A percentile compares a stretch with the other conserved stretches of the same genome.
These are phyloP conservation scores for Atrichornis clamosus DNA, from an alignment of 2,113 vertebrate genomes.

Conservation along the genomic window DNA sequence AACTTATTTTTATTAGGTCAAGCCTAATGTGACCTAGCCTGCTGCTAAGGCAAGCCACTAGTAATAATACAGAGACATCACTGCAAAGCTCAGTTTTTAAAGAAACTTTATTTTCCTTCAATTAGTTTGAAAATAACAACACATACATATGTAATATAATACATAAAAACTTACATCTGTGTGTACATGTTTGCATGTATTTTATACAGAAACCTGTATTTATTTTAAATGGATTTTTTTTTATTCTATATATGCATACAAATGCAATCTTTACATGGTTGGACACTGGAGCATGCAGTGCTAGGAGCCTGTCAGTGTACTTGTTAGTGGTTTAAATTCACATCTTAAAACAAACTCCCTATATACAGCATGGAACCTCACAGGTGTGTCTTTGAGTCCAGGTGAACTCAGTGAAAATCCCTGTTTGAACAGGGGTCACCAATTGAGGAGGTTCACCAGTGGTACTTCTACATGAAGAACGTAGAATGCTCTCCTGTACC, in stretches of 20 bases:
- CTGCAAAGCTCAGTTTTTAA: not conserved
- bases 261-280: not conserved
- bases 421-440: not conserved
- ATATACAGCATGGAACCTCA: not conserved
- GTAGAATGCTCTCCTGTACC: not conserved
- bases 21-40: not conserved
- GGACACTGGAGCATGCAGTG: not conserved
- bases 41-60: not conserved
- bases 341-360: not conserved
- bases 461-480: accelerated
- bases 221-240: not conserved
- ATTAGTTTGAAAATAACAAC: not conserved
- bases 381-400: not conserved
- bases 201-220: not conserved
- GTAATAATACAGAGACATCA: not conserved
- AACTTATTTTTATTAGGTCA: not conserved
- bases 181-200: not conserved
- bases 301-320: not conserved
- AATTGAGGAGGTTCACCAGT: not conserved
- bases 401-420: not conserved
- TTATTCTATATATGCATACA: not conserved
- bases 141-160: not conserved
- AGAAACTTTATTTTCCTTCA: not conserved
- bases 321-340: not conserved
- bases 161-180: not conserved